Evolutionary conservation across 2,797 vertebrate species (phyloP), one percentile per base, ranked within the genome.

Genomic region (Tapirus indicus): DNA sequence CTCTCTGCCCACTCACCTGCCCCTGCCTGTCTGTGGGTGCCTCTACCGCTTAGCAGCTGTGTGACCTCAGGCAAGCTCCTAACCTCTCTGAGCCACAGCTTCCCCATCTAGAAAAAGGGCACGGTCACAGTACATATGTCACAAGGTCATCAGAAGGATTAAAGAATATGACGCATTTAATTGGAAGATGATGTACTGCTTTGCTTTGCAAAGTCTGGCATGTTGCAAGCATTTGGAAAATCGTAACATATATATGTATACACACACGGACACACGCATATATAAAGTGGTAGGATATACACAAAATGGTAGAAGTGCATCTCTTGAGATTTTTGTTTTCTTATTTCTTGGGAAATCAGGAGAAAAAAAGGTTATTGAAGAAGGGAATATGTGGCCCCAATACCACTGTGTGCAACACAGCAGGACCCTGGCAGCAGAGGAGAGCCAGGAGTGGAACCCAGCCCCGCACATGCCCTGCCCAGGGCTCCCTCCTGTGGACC

Each of bases 401-500:
- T 2, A 13, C 6, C 32, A 3, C 90, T 6, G 10, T 21, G 62
- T 35, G 10, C 3, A 16, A 9, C 4, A 0, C 4, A 54, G 47
- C n/a, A 20, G 62, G 41, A 11, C 23, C 17, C 32, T 3, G 44
- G 27, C 44, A 27, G 44, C 38, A 13, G 4, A 2, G 14, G 35
- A 32, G 49, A 68, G n/a, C 11, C 49, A 23, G 66, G 29, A 6
- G 56, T 2, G 12, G 83, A 71, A 35, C 17, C 38, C 9, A 20
- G 25, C 27, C 23, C 71, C 20, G 2, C 13, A 3, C 0, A 0
- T 1, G 32, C 20, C 54, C 3, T 5, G 23, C 32, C 20, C 3
- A 2, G 4, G 0, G 49, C 41, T 84, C 52, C 69, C 54, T 54
- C 47, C 60, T 86, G 23, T 32, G 25, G 64, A 12, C 47, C 47